These are phyloP conservation scores for Chromoteleia sp. DNA, from an alignment of 2,888 invertebrate genomes.

Conservation along the genomic window DNA sequence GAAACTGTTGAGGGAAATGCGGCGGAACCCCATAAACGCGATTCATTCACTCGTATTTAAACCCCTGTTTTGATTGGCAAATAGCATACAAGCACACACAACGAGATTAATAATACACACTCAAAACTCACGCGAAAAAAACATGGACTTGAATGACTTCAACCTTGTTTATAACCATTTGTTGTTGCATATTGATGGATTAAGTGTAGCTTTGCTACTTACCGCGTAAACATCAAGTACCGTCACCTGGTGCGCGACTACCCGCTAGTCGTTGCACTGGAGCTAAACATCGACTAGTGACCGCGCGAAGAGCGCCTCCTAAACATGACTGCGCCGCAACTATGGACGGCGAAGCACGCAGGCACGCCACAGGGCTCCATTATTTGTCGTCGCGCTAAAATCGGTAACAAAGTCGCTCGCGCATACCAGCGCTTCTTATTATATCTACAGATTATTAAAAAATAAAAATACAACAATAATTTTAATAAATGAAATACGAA, in stretches of 20 bases:
- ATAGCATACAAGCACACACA: constrained; percentile 55
- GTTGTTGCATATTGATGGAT: constrained; percentile 49
- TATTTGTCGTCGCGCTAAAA: constrained; percentile 75
- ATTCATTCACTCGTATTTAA: constrained; percentile 49
- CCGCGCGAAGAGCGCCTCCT: constrained; percentile 9
- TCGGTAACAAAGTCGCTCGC: constrained; percentile 77
- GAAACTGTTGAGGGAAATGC: constrained; percentile 52
- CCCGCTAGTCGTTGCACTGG: constrained; percentile 34
- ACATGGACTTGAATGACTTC: constrained; percentile 41
- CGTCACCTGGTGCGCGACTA: constrained; percentile 73
- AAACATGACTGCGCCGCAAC: constrained; percentile 62
- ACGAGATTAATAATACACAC: constrained; percentile 58
- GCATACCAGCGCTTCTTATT: constrained; percentile 78
- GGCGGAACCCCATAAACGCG: constrained; percentile 30
- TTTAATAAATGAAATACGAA: neutral
- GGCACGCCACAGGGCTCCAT: constrained; percentile 72
- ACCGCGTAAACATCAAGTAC: constrained; percentile 74
- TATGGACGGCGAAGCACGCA: constrained; percentile 69
- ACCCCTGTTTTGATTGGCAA: constrained; percentile 62
- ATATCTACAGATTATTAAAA: constrained; percentile 22
- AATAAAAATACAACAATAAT: constrained; percentile 8
- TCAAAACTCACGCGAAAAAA: constrained; percentile 56
- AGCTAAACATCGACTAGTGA: constrained; percentile 33
- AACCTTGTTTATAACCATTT: constrained; percentile 70
- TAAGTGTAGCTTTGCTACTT: constrained; percentile 34